phyloP scores from a whole-genome alignment of 2,797 vertebrate genomes.

The Rhinoraja longicauda region DNA sequence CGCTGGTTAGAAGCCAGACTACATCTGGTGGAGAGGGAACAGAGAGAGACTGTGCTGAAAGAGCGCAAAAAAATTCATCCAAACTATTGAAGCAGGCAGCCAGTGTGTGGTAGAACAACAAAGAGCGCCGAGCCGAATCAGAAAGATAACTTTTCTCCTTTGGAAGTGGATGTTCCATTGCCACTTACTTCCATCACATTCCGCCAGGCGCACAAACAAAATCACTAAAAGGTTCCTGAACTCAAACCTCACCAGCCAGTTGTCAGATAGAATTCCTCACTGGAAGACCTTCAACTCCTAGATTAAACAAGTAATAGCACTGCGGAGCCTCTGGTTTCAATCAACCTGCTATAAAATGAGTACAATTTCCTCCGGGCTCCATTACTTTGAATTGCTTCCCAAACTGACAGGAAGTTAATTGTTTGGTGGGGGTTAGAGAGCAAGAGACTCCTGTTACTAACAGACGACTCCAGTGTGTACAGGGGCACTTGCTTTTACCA shows the following conservation, averaged over 20 bases:
- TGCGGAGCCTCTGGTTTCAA: slow-evolving; percentile 36
- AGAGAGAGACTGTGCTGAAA: no score
- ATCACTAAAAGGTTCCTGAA: slow-evolving; percentile 18
- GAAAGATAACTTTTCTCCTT: neutral
- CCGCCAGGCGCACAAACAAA: neutral
- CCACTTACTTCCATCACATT: neutral
- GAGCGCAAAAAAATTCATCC: neutral
- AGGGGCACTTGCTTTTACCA: neutral
- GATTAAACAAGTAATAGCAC: slow-evolving; percentile 28
- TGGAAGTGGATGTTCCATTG: neutral
- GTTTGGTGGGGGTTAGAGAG: slow-evolving; percentile 26
- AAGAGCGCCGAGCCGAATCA: neutral
- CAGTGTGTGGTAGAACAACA: no score
- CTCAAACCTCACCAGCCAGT: neutral
- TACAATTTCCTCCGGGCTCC: slow-evolving; percentile 34
- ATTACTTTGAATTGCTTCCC: slow-evolving; percentile 36
- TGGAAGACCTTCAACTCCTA: slow-evolving; percentile 22
- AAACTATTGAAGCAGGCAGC: neutral
- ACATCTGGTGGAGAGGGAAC: neutral
- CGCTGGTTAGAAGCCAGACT: neutral
- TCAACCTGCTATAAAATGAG: slow-evolving; percentile 37
- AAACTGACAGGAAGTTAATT: slow-evolving; percentile 38
- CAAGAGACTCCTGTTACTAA: slow-evolving; percentile 37
- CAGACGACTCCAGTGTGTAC: neutral
- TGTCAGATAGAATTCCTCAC: slow-evolving; percentile 31